Conservation (phyloP, 2,888 invertebrate genomes). For the Conchocele bisecta region DNA sequence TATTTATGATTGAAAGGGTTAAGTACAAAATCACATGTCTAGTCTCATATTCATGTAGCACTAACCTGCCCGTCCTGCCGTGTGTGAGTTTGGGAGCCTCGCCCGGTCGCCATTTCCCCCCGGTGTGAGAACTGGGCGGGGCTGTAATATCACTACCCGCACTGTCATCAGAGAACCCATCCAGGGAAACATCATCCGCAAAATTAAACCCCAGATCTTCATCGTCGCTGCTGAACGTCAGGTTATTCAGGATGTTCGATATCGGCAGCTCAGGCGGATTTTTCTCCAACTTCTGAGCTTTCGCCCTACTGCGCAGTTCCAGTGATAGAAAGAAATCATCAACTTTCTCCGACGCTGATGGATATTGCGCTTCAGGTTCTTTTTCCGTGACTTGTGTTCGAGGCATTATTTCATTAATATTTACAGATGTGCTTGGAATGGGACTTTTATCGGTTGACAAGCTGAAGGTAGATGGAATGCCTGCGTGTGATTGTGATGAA, state of each 20-base stretch:
- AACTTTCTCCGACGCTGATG: conserved; percentile 51
- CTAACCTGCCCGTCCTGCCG: no score
- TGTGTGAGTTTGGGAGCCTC: conserved; percentile 57
- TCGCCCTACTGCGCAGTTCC: conserved; percentile 80
- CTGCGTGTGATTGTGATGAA: no score
- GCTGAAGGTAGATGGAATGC: no score
- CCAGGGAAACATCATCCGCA: conserved; percentile 70
- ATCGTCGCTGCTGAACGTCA: conserved; percentile 80
- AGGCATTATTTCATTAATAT: conserved; percentile 29
- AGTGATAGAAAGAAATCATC: conserved; percentile 92
- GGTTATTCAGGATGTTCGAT: conserved; percentile 77
- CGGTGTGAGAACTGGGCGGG: conserved; percentile 76
- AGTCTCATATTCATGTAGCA: no score
- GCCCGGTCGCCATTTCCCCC: conserved; percentile 89
- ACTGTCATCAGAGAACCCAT: conserved; percentile 68
- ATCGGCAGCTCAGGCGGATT: conserved; percentile 69
- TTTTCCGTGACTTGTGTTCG: conserved; percentile 1
- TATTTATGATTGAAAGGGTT: no score
- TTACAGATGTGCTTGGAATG: conserved; percentile 9
- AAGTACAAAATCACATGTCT: no score
- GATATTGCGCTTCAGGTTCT: conserved; percentile 5
- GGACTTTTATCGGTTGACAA: neutral
- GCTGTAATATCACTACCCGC: conserved; percentile 56
- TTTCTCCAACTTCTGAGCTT: conserved; percentile 50
- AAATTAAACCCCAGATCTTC: conserved; percentile 71